These are phyloP conservation scores for Allolobophora icterica DNA, from an alignment of 2,888 invertebrate species.

Conservation along the genomic window DNA sequence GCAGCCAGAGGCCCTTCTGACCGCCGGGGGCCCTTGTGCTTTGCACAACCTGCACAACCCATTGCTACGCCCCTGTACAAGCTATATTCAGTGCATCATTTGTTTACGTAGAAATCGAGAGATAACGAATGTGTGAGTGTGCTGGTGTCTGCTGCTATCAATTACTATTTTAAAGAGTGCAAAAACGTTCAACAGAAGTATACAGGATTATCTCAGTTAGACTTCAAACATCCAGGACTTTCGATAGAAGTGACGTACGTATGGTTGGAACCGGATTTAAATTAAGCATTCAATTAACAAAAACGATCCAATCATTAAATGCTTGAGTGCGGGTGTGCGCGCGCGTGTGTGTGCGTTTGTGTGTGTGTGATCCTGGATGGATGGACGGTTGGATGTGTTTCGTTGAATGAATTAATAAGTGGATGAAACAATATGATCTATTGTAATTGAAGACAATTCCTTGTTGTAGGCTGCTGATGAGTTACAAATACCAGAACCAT, in stretches of 20 bases:
- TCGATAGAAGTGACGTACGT: not conserved
- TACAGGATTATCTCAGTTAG: not conserved
- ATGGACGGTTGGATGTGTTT: not conserved
- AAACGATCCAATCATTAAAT: not conserved
- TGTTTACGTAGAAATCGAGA: not conserved
- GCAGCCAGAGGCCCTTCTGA: too few species aligned
- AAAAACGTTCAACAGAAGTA: not conserved
- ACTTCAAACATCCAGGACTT: not conserved
- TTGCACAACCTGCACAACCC: too few species aligned
- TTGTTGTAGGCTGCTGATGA: too few species aligned
- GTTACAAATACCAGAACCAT: too few species aligned
- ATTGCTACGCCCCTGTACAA: too few species aligned
- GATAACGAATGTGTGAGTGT: not conserved
- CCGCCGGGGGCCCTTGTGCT: too few species aligned
- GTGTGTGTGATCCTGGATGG: not conserved
- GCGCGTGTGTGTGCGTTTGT: too few species aligned
- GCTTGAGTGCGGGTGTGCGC: too few species aligned
- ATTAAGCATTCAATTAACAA: not conserved
- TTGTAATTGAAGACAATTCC: too few species aligned
- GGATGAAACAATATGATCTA: not conserved
- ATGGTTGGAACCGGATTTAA: not conserved
- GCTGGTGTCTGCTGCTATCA: not conserved
- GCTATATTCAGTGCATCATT: not conserved
- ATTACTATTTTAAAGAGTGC: not conserved
- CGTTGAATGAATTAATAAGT: not conserved